Conservation (phyloP, 1,140 invertebrate species). For the Aphelenchoides fujianensis region DNA sequence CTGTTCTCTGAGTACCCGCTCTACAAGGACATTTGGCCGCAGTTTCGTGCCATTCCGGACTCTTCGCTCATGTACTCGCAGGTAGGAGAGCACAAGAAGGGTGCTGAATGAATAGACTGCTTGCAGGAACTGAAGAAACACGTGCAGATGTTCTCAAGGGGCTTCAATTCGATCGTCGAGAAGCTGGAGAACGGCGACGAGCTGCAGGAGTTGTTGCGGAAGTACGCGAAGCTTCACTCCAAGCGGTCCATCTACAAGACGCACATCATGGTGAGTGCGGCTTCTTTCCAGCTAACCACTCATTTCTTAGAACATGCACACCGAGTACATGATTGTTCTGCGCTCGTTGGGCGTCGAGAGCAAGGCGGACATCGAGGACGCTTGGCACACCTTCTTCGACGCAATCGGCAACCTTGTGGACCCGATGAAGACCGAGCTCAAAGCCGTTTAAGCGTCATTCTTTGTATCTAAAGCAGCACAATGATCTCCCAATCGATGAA, state of each 20-base stretch:
- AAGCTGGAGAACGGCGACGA: constrained; percentile 27
- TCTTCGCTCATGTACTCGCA: constrained; percentile 38
- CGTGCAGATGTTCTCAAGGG: constrained; percentile 43
- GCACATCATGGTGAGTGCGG: constrained; percentile 30
- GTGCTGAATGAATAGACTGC: no score
- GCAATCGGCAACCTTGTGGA: constrained; percentile 28
- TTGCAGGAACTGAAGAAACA: constrained; percentile 42
- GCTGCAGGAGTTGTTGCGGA: neutral
- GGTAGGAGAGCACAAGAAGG: no score
- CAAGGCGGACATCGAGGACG: constrained; percentile 18
- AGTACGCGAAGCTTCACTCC: constrained; percentile 15
- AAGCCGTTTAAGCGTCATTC: neutral
- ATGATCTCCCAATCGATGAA: no score
- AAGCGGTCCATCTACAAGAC: constrained; percentile 16
- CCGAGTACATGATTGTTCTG: constrained; percentile 21
- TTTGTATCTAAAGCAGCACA: no score
- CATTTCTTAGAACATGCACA: constrained; percentile 28
- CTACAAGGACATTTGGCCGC: constrained; percentile 55
- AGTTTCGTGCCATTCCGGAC: constrained; percentile 47
- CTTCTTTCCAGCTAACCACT: no score
- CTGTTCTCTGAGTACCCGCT: constrained; percentile 49
- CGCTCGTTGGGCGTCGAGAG: constrained; percentile 9
- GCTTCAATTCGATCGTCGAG: constrained; percentile 41
- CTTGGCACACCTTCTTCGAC: constrained; percentile 27
- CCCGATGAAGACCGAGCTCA: constrained; percentile 16